phyloP scores from a whole-genome alignment of 2,888 invertebrate genomes.

The Tortricodes alternella region DNA sequence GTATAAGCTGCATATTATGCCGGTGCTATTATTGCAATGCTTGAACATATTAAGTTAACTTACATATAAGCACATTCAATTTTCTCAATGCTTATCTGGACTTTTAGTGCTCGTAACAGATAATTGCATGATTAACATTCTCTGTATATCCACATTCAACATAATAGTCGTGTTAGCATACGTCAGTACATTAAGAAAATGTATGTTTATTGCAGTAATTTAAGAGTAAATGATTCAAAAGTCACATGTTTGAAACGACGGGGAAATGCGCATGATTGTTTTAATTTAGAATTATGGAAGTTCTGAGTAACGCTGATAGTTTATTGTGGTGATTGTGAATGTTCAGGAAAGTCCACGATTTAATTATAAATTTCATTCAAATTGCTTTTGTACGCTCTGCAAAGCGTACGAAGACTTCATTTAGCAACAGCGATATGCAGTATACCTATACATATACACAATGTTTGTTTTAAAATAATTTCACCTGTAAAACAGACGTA shows the following conservation, averaged over 20 bases:
- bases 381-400: too few species aligned
- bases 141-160: constrained; percentile 1
- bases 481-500: too few species aligned
- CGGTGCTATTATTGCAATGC: neutral
- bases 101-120: neutral
- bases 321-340: too few species aligned
- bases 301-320: too few species aligned
- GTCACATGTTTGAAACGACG: constrained; percentile 13
- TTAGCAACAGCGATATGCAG: too few species aligned
- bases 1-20: neutral
- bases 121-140: constrained; percentile 14
- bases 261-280: constrained; percentile 1
- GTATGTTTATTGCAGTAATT: constrained; percentile 11
- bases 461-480: too few species aligned
- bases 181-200: constrained; percentile 9
- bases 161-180: constrained; percentile 11
- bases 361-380: too few species aligned
- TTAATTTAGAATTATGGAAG: too few species aligned
- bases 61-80: constrained; percentile 1
- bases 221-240: neutral
- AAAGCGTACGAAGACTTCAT: too few species aligned
- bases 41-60: neutral
- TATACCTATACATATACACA: too few species aligned
- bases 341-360: too few species aligned
- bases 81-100: constrained; percentile 6